Evolutionary conservation across 2,888 invertebrate genomes (phyloP), one percentile per base, ranked within the genome.

Genomic region (Serrognathus titanus): DNA sequence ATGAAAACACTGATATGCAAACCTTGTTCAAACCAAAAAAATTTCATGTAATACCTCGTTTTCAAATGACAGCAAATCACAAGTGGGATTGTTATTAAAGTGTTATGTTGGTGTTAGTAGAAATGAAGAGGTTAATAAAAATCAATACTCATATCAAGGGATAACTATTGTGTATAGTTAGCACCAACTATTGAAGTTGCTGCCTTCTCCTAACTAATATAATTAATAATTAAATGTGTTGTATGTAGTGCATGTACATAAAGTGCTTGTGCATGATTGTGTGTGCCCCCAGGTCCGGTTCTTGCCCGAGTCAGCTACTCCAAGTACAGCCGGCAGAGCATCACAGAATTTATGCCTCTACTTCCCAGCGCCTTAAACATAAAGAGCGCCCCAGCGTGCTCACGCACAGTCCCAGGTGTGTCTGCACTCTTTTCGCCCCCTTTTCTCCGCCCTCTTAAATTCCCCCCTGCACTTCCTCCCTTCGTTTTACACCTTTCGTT

Each of bases 251-350:
- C 54, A 48, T 55, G 53, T 46, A 53, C 13, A 48, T 51, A 59
- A 56, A 53, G 31, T 39, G 61, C 61, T 61, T 63, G 61, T 64
- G 62, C 66, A 63, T 66, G 59, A 67, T 49, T 71, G 70, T 72
- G 68, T 70, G 69, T 74, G 64, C 66, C 62, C 62, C 66, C 80
- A 90, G 95, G 84, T 94, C 94, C 70, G 94, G 94, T 60, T 94
- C 94, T 68, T 94, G 92, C 77, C 94, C 94, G 66, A 92, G 92
- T 79, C 93, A 92, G 78, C 83, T 93, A 77, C 85, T 92, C 71
- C 89, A 91, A 75, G 81, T 85, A 70, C 82, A 85, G 75, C 86
- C 88, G 53, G 75, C 79, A 51, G 83, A 83, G 66, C 78, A 81
- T 68, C 70, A 71, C 63, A 70, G 75, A 64, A 67, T 75, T 62